These are phyloP conservation scores for Nematolebias whitei DNA, from an alignment of 2,113 vertebrate species.

Conservation along the genomic window DNA sequence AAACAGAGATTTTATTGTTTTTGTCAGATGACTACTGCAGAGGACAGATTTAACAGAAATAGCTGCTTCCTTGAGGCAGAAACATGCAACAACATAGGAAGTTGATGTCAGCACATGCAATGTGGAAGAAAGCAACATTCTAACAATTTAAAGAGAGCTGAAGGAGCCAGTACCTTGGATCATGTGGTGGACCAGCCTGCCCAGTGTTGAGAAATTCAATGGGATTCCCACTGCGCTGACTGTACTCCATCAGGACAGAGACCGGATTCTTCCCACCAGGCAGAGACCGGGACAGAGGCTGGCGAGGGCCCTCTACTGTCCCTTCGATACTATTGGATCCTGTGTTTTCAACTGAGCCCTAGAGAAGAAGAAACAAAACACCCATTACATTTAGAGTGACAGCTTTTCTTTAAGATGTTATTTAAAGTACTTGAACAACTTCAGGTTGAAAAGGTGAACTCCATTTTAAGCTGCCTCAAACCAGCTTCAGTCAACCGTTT, in stretches of 20 bases:
- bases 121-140: too few species aligned
- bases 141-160: constrained; percentile 12
- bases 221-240: constrained; percentile 88
- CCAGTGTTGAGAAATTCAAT: constrained; percentile 91
- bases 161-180: constrained; percentile 85
- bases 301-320: constrained; percentile 63
- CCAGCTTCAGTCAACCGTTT: too few species aligned
- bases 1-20: constrained; percentile 34
- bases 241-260: constrained; percentile 91
- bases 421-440: neutral
- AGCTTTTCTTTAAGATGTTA: neutral
- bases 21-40: constrained; percentile 50
- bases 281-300: constrained; percentile 66
- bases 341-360: constrained; percentile 44
- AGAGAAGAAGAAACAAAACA: neutral
- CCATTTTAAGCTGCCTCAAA: too few species aligned
- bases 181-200: constrained; percentile 93
- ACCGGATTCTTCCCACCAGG: constrained; percentile 92
- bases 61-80: too few species aligned
- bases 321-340: constrained; percentile 36
- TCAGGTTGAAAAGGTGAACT: too few species aligned
- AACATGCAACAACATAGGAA: neutral
- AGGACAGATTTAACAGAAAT: constrained; percentile 17
- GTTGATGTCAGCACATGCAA: neutral
- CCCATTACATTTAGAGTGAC: neutral